Evolutionary conservation across 2,797 vertebrate genomes (phyloP), one percentile per base, ranked within the genome.

Genomic region (Mus spretus): DNA sequence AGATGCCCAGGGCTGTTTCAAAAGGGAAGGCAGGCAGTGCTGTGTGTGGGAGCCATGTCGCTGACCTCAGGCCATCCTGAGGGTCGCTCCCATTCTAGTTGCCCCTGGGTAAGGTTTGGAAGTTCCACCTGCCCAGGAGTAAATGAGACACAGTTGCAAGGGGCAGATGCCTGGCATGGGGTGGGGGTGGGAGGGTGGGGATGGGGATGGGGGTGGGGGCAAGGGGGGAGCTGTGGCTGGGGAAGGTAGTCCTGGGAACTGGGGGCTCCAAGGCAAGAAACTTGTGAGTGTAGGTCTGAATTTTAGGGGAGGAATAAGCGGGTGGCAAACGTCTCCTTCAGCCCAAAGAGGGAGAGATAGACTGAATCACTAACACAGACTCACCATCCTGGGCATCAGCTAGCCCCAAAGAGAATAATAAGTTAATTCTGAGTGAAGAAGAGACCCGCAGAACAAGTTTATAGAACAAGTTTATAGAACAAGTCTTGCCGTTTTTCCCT

Each of bases 41-140:
- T 40, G 37, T 14, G 61, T 31, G 26, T 3, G 37, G 40, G 24
- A n/a, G 24, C 81, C 57, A 11, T 31, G 40, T 61, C 65, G 90
- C 80, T 82, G 75, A 79, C 70, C 80, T 81, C 4, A 10, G 92
- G 93, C 89, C 13, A 19, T 90, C 26, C 90, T 96, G 79, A 37
- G 0, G 63, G 37, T 77, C 65, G n/a, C 55, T 70, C 47, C 59
- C 55, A 74, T 28, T 24, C 17, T 7, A 40, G 14, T 40, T 37
- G 24, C 55, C 82, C 61, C 50, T 44, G 0, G 1, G 24, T 3
- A 55, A 47, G 22, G 57, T 24, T 72, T 74, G 59, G 57, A 83
- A 93, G n/a, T 0, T 1, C 81, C 34, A 15, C 63, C 59, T 57
- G 34, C 31, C 24, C 31, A 1, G 34, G 65, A 70, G 81, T 81